Evolutionary conservation across 2,797 vertebrate species (phyloP).

Genomic region (Tauraco hartlaubi): DNA sequence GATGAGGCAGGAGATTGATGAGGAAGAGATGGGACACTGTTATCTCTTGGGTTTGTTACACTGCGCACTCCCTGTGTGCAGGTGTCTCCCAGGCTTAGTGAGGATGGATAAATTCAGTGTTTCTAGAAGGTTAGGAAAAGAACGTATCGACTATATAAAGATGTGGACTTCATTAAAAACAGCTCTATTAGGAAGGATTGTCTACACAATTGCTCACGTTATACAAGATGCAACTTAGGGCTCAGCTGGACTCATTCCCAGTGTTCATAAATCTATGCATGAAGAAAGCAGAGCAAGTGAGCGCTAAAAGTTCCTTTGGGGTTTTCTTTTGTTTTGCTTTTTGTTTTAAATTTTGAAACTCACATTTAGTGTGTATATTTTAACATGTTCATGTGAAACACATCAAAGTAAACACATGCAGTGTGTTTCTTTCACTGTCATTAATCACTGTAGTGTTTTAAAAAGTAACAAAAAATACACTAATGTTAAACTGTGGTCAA

Average conservation of each 20-base stretch:
- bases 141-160: not conserved
- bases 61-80: not conserved
- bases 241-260: conserved; percentile 44
- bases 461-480: conserved; percentile 56
- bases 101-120: not conserved
- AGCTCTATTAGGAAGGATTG: not conserved
- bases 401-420: conserved; percentile 62
- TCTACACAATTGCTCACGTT: not conserved
- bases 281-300: conserved; percentile 43
- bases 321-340: conserved; percentile 47
- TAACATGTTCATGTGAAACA: conserved; percentile 58
- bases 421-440: conserved; percentile 59
- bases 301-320: conserved; percentile 30
- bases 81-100: not conserved
- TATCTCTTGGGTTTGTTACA: not conserved
- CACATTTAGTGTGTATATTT: conserved; percentile 60
- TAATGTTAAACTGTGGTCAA: conserved; percentile 59
- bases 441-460: conserved; percentile 62
- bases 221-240: not conserved
- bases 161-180: not conserved
- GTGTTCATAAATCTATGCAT: conserved; percentile 42
- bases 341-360: conserved; percentile 59
- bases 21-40: not conserved
- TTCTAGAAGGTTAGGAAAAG: not conserved
- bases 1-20: not conserved